phyloP scores from a whole-genome alignment of 2,797 vertebrate genomes.

The Muscicapa comitata region DNA sequence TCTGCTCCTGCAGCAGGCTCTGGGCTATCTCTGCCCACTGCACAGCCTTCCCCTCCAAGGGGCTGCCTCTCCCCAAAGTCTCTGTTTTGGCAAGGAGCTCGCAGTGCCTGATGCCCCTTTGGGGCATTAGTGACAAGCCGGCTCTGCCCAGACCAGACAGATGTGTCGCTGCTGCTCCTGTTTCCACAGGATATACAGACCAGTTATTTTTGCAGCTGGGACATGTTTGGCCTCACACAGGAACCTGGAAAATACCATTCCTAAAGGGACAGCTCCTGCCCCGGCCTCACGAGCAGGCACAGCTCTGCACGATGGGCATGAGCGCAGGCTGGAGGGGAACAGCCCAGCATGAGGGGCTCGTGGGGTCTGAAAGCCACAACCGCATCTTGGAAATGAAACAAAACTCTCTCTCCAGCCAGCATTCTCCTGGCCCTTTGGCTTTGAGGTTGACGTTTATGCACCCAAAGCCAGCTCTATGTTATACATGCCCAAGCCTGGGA shows the following conservation, averaged over 20 bases:
- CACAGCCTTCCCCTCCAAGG: background rate
- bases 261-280: background rate
- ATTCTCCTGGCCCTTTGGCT: background rate
- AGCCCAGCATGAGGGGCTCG: background rate
- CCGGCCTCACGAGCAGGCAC: background rate
- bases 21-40: background rate
- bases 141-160: constrained; percentile 36
- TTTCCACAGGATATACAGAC: background rate
- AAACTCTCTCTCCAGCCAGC: background rate
- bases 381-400: rapidly evolving
- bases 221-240: constrained; percentile 25
- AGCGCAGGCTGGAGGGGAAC: background rate
- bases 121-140: background rate
- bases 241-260: constrained; percentile 54
- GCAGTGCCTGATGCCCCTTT: background rate
- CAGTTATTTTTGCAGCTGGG: constrained; percentile 57
- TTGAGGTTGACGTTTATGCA: background rate
- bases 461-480: background rate
- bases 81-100: background rate
- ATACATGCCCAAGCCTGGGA: rapidly evolving
- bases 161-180: constrained; percentile 51
- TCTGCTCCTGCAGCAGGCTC: background rate
- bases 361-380: background rate
- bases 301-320: rapidly evolving
- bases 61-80: background rate